Conservation (phyloP, 2,797 vertebrate genomes). For the Anableps anableps region DNA sequence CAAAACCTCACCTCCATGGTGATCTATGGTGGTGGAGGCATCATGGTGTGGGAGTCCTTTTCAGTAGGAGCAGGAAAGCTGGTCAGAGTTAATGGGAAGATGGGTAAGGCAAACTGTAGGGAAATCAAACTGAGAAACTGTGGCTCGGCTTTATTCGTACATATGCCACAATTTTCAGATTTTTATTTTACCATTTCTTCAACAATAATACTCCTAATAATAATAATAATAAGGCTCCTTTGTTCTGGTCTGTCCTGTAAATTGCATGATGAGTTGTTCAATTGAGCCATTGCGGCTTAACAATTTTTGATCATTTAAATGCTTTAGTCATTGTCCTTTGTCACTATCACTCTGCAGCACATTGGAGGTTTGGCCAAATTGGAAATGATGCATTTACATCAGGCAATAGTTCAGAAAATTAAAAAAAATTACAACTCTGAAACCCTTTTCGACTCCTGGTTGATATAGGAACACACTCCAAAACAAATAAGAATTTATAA, state of each 20-base stretch:
- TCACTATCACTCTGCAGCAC: neutral
- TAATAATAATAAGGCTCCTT: neutral
- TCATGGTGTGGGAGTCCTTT: no score
- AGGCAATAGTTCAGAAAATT: neutral
- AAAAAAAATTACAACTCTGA: neutral
- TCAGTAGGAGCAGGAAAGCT: neutral
- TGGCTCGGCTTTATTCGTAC: neutral
- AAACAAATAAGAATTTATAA: neutral
- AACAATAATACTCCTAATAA: no score
- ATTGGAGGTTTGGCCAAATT: neutral
- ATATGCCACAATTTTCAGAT: neutral
- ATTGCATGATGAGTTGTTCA: neutral
- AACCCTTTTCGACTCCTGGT: neutral
- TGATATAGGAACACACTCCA: neutral
- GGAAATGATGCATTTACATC: neutral
- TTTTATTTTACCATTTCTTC: neutral
- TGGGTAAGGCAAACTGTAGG: neutral
- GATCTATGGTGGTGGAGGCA: no score
- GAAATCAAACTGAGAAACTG: neutral
- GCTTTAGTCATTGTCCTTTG: neutral
- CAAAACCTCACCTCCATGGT: no score
- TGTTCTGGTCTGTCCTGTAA: neutral
- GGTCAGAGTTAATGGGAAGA: neutral
- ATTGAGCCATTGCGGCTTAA: neutral
- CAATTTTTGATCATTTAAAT: neutral